A percentile compares a stretch with the other conserved stretches of the same genome.
These are phyloP conservation scores for Coracopsis vasa DNA, from an alignment of 2,113 vertebrate genomes.

Conservation along the genomic window DNA sequence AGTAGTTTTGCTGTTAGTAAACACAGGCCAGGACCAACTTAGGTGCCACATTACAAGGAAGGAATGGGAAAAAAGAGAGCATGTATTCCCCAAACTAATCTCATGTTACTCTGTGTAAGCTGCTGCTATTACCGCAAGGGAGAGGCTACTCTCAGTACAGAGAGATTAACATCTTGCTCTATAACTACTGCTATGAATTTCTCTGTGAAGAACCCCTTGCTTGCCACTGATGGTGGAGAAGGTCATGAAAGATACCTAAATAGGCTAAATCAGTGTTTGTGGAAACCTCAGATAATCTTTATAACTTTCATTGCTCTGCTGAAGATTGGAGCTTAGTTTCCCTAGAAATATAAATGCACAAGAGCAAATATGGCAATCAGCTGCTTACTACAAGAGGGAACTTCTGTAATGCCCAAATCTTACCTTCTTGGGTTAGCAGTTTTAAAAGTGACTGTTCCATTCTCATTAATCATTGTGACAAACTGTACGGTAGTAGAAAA, in stretches of 20 bases:
- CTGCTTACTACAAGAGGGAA: not conserved
- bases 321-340: not conserved
- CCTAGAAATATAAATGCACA: not conserved
- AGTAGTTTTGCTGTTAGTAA: not conserved
- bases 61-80: not conserved
- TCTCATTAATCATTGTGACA: not conserved
- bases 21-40: not conserved
- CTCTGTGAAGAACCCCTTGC: not conserved
- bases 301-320: not conserved
- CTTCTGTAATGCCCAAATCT: not conserved
- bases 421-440: not conserved
- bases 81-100: not conserved
- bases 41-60: not conserved
- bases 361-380: not conserved
- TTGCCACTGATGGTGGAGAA: not conserved
- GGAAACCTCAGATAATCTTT: not conserved
- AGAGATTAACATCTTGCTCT: not conserved
- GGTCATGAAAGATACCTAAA: not conserved
- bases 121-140: not conserved
- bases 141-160: not conserved
- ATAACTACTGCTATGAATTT: not conserved
- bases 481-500: not conserved
- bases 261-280: not conserved
- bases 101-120: not conserved
- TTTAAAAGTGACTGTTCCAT: not conserved